Percentiles rank a stretch among this genome's conserved stretches.
phyloP scores from a whole-genome alignment of 2,888 invertebrate genomes.

The Meganola albula region DNA sequence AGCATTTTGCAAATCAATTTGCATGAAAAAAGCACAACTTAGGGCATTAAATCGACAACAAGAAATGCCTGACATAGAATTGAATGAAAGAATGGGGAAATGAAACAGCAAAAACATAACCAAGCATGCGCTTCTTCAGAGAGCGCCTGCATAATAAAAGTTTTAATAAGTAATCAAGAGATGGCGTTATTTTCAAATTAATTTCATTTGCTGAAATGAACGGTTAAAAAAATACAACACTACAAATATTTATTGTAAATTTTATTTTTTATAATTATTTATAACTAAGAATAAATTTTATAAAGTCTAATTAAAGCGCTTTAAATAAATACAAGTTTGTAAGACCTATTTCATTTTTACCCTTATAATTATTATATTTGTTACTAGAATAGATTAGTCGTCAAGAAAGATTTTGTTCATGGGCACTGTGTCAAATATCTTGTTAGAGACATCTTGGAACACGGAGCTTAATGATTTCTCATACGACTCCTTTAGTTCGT shows the following conservation, averaged over 20 bases:
- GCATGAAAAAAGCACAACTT: slow-evolving; percentile 30
- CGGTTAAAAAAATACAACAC: too few species aligned
- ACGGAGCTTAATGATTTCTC: slow-evolving; percentile 82
- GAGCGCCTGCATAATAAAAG: too few species aligned
- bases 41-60: slow-evolving; percentile 6
- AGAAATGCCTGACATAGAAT: slow-evolving; percentile 15
- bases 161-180: slow-evolving; percentile 22
- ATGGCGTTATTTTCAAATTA: slow-evolving; percentile 27
- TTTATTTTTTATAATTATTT: slow-evolving; percentile 25
- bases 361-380: slow-evolving; percentile 2
- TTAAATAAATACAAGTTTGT: slow-evolving; percentile 48
- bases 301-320: slow-evolving; percentile 57
- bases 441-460: slow-evolving; percentile 81
- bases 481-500: slow-evolving; percentile 82
- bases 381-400: slow-evolving; percentile 32
- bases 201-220: too few species aligned
- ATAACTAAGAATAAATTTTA: slow-evolving; percentile 15
- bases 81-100: slow-evolving; percentile 11
- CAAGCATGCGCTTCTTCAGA: too few species aligned
- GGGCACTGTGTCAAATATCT: slow-evolving; percentile 82
- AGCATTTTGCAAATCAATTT: slow-evolving; percentile 51
- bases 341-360: neutral
- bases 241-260: slow-evolving; percentile 20
- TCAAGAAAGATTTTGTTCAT: slow-evolving; percentile 80
- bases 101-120: slow-evolving; percentile 1